phyloP scores from a whole-genome alignment of 92 coral and sea anemone species.

The Palythoa caribaeorum region DNA sequence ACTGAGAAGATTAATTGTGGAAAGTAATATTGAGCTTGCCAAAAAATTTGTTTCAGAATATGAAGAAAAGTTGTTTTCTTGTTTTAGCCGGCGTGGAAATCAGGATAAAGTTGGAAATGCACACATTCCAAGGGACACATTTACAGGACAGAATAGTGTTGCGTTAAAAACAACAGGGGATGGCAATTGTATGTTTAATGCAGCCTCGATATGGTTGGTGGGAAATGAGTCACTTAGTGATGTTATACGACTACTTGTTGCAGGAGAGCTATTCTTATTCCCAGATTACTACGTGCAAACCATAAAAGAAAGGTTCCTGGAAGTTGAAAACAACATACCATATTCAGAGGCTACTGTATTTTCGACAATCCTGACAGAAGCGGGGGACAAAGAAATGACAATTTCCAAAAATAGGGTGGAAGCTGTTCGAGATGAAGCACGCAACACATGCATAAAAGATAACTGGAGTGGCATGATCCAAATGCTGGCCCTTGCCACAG shows the following conservation, averaged over 20 bases:
- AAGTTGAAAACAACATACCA: constrained; percentile 12
- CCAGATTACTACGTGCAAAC: constrained; percentile 41
- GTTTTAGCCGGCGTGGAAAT: constrained; percentile 39
- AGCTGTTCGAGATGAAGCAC: constrained; percentile 47
- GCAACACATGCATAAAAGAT: constrained; percentile 43
- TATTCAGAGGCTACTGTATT: constrained; percentile 54
- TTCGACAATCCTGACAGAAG: constrained; percentile 41
- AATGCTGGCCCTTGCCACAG: constrained; percentile 37
- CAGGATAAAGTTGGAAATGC: constrained; percentile 47
- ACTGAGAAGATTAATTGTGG: constrained; percentile 21
- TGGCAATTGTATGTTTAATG: constrained; percentile 31
- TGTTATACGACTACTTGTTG: constrained; percentile 25
- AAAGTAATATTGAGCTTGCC: background rate
- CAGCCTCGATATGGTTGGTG: background rate
- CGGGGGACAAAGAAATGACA: constrained; percentile 5
- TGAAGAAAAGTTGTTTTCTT: constrained; percentile 1
- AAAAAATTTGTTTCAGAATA: background rate
- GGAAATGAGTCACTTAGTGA: constrained; percentile 7
- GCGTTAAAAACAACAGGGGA: constrained; percentile 13
- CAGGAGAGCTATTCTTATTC: constrained; percentile 46
- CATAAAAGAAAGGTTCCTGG: constrained; percentile 41
- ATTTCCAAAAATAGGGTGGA: constrained; percentile 32
- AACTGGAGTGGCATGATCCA: constrained; percentile 47
- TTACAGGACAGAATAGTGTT: constrained; percentile 31
- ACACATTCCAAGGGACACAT: constrained; percentile 52